Percentiles rank a stretch among this genome's conserved stretches.
Conservation (phyloP, 2,113 vertebrate species). For the Cisticola juncidis region DNA sequence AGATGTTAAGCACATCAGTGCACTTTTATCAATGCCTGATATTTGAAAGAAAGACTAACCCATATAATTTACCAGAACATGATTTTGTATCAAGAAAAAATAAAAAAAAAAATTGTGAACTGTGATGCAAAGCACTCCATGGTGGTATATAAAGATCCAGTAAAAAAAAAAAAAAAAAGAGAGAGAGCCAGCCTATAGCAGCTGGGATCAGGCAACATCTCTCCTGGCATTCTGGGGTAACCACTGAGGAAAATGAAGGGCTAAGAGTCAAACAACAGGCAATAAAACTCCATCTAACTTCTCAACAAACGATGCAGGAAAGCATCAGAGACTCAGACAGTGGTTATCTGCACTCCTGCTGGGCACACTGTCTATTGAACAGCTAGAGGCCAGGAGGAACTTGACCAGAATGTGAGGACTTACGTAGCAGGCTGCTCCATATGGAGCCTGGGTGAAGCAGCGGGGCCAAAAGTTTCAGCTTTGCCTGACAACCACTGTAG, state of each 20-base stretch:
- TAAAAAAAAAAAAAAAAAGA: not conserved
- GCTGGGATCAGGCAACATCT: not conserved
- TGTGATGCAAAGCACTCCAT: accelerated
- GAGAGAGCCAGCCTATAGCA: not conserved
- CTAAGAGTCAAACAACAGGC: not conserved
- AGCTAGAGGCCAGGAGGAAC: not conserved
- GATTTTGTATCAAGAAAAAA: not conserved
- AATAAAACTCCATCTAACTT: not conserved
- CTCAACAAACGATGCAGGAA: not conserved
- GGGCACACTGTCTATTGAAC: not conserved
- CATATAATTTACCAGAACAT: not conserved
- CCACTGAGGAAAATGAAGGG: not conserved
- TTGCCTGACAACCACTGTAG: not conserved
- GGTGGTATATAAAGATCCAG: not conserved
- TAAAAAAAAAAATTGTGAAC: not conserved
- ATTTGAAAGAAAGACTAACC: not conserved
- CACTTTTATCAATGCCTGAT: not conserved
- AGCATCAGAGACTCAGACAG: not conserved
- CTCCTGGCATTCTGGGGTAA: not conserved
- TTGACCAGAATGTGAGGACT: too few relatives aligned
- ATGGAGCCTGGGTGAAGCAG: not conserved
- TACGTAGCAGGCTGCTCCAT: too few relatives aligned
- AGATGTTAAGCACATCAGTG: not conserved
- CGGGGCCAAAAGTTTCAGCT: not conserved
- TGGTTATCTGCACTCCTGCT: not conserved